phyloP scores from a whole-genome alignment of 2,888 invertebrate species.

The Andrena flavipes region DNA sequence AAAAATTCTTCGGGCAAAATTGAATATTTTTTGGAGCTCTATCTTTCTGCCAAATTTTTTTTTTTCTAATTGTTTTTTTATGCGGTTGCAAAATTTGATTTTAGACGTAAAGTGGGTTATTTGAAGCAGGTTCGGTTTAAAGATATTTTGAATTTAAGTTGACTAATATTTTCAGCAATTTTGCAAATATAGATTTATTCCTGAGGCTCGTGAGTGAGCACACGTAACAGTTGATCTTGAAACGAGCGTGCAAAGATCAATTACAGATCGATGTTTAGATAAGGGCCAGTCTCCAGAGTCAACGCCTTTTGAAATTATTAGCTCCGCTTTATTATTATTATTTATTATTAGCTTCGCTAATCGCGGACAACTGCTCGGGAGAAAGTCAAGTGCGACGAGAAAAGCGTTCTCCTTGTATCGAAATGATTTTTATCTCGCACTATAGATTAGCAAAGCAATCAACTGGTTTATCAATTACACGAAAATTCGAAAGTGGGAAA shows the following conservation, averaged over 20 bases:
- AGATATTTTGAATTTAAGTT: no score
- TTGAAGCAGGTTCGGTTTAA: no score
- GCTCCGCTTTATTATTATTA: background rate
- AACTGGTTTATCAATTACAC: slow-evolving; percentile 14
- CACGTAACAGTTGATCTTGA: no score
- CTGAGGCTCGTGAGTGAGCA: no score
- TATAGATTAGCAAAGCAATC: background rate
- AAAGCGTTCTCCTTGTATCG: background rate
- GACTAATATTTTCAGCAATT: no score
- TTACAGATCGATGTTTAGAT: background rate
- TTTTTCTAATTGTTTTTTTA: no score
- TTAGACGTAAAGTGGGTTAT: no score
- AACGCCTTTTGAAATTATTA: background rate
- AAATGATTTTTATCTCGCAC: background rate
- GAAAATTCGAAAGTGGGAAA: slow-evolving; percentile 8
- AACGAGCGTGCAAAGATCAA: background rate
- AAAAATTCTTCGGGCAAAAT: no score
- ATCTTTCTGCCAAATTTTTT: no score
- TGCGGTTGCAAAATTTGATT: no score
- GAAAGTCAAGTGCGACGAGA: slow-evolving; percentile 7
- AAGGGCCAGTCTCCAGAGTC: background rate
- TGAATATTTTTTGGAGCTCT: no score
- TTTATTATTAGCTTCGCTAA: slow-evolving; percentile 3
- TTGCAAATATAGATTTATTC: no score
- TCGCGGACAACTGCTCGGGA: background rate